These are phyloP conservation scores for Rhagophthalmus giganteus DNA, from an alignment of 2,888 invertebrate genomes.

Conservation along the genomic window DNA sequence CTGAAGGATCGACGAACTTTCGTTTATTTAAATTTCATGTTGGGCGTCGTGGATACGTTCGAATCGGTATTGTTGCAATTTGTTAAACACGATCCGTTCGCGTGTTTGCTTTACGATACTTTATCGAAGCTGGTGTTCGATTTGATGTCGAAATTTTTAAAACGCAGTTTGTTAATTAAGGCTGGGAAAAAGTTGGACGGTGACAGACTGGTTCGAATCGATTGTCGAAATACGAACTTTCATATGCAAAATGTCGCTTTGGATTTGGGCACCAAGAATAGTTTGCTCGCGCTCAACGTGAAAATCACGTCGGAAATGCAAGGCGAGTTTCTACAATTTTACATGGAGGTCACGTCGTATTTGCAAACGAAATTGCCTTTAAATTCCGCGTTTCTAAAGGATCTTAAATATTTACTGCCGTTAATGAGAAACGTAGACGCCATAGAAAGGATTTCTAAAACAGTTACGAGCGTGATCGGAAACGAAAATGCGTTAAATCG, in stretches of 20 bases:
- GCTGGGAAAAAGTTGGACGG: constrained; percentile 17
- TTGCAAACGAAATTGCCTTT: constrained; percentile 18
- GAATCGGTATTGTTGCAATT: constrained; percentile 15
- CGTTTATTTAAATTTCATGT: constrained; percentile 16
- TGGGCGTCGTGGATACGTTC: constrained; percentile 9
- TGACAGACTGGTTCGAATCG: constrained; percentile 11
- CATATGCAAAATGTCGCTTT: constrained; percentile 12
- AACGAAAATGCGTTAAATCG: constrained; percentile 21
- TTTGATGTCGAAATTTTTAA: constrained; percentile 21
- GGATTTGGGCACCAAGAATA: constrained; percentile 10
- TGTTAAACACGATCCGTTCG: constrained; percentile 5
- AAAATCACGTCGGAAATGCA: constrained; percentile 10
- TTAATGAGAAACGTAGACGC: constrained; percentile 11
- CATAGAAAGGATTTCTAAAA: constrained; percentile 8
- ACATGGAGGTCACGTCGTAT: constrained; percentile 16
- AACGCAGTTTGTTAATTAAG: constrained; percentile 10
- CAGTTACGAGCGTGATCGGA: constrained; percentile 8
- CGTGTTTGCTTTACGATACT: constrained; percentile 11
- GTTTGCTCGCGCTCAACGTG: constrained; percentile 7
- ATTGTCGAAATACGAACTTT: constrained; percentile 17
- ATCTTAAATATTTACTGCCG: constrained; percentile 12
- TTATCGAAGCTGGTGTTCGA: constrained; percentile 15
- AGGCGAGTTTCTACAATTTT: constrained; percentile 19
- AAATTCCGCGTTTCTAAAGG: constrained; percentile 18
- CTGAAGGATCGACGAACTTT: constrained; percentile 16